Base-by-base conservation (phyloP, 2,797 vertebrate genomes). In the Odontamblyopus rebecca region DNA sequence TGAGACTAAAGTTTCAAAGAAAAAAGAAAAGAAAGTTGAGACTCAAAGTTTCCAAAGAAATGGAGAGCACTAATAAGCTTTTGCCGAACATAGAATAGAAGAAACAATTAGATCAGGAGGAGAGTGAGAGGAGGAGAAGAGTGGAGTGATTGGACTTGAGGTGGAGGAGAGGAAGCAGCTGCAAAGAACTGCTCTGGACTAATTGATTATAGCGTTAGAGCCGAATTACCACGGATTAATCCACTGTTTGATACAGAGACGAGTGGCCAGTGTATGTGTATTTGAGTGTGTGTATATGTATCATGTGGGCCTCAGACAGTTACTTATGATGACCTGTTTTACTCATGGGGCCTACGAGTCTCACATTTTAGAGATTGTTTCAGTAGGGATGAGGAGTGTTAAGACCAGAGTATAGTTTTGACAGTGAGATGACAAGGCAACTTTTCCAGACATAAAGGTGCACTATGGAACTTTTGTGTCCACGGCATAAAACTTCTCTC, bases 211-310 rank as follows among this genome's bases (percentile, higher is more conserved):
- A 57, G 38, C 2, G 41, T 69, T 68, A 53, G 61, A 73, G 70
- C 61, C 44, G 63, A 60, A 72, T 73, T 57, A 71, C 70, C 79
- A 73, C 64, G 70, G 61, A 79, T 59, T 78, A 70, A 76, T 70
- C 41, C 60, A 51, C 62, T 69, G 72, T 74, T 76, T 78, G 71
- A 82, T 80, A 77, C 48, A n/a, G 75, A 84, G 70, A 73, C 69
- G 23, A 70, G 59, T 32, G 63, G 74, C 30, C 38, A 38, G 74
- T 69, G 65, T 61, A 54, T 35, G 61, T 29, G 23, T 61, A 44
- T 35, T 35, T 48, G 53, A 18, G 30, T 41, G 70, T 59, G 23
- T 56, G 6, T 30, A 60, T 27, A 6, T 23, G 53, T 53, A 61
- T 65, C 63, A 29, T 60, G 11, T 32, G 56, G 6, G 35, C 32